These are phyloP conservation scores for Meiosimyza decipiens DNA, from an alignment of 2,888 invertebrate genomes.

Conservation along the genomic window DNA sequence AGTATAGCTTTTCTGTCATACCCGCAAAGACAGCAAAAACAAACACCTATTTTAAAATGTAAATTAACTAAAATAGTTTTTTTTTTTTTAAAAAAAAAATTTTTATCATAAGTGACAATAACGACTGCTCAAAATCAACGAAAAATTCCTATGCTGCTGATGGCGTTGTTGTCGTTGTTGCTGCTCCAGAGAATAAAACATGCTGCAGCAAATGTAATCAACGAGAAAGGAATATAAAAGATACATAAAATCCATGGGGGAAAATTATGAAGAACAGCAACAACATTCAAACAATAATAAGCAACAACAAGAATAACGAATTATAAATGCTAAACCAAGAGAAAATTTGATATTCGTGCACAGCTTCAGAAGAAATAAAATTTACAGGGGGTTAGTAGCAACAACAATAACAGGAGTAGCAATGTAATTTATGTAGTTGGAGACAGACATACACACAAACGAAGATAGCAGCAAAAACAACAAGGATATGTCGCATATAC, in stretches of 20 bases:
- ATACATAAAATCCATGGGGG: constrained; percentile 32
- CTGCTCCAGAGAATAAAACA: constrained; percentile 34
- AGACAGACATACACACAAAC: neutral
- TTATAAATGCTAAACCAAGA: constrained; percentile 18
- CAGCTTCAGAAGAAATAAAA: constrained; percentile 36
- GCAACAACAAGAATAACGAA: constrained; percentile 5
- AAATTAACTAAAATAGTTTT: too few relatives aligned
- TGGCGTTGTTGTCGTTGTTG: constrained; percentile 42
- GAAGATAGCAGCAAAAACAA: neutral
- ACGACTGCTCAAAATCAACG: neutral
- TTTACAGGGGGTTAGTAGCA: constrained; percentile 27
- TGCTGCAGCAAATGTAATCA: constrained; percentile 45
- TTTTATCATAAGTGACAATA: constrained; percentile 31
- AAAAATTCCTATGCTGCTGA: constrained; percentile 5
- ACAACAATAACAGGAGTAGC: constrained; percentile 18
- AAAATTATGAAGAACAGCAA: neutral
- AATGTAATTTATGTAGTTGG: constrained; percentile 6
- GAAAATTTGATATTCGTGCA: constrained; percentile 9
- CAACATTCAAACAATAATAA: constrained; percentile 9
- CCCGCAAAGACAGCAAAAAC: too few relatives aligned
- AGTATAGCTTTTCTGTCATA: too few relatives aligned
- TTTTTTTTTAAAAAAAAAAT: too few relatives aligned
- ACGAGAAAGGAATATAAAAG: constrained; percentile 32
- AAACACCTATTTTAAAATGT: too few relatives aligned
- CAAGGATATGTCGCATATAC: neutral